Base-by-base conservation (phyloP, 2,888 invertebrate genomes). In the Cylindroiulus punctatus region DNA sequence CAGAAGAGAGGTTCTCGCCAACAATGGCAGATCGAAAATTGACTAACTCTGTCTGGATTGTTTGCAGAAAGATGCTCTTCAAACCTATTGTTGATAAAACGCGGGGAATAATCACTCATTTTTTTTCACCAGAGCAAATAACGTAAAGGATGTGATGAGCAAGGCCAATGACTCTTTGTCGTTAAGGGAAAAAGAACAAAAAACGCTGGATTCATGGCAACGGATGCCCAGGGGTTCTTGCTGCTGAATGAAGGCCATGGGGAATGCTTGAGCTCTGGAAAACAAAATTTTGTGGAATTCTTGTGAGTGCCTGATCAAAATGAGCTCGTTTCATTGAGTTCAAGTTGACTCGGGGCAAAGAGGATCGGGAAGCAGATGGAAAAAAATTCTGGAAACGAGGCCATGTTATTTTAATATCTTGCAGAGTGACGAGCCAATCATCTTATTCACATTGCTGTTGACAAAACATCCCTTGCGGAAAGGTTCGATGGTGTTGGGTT, bases 1-100 rank as follows among this genome's bases (percentile, higher is more conserved):
- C 0, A 1, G 10, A 26, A 2, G 26, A 65, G 26, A 26, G n/a
- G 10, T 65, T 0, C 10, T 2, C 1, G 1, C 7, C 26, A n/a
- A 10, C 65, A 22, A 65, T 52, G 4, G 52, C 14, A 65, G 10
- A 65, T 2, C 1, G 22, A 65, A 65, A 65, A 26, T 65, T 65
- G 65, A 65, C 65, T 65, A 65, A 65, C 65, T 65, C 65, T 65
- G 65, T 26, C 26, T 65, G 65, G 65, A 65, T 22, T 65, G 65
- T 65, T 65, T 65, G 65, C 65, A 7, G 22, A 65, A 26, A 65
- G 65, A 65, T 65, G 65, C 65, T 65, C 65, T 65, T 65, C 65
- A 65, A 65, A 65, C 26, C 65, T 65, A 12, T 44, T 65, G 22
- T 65, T 10, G 65, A 65, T 65, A 65, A 65, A 65, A 26, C 26